Conservation (phyloP, 30 jellyfish, hydroid and myxozoan species). For the Hydractinia symbiolongicarpus region DNA sequence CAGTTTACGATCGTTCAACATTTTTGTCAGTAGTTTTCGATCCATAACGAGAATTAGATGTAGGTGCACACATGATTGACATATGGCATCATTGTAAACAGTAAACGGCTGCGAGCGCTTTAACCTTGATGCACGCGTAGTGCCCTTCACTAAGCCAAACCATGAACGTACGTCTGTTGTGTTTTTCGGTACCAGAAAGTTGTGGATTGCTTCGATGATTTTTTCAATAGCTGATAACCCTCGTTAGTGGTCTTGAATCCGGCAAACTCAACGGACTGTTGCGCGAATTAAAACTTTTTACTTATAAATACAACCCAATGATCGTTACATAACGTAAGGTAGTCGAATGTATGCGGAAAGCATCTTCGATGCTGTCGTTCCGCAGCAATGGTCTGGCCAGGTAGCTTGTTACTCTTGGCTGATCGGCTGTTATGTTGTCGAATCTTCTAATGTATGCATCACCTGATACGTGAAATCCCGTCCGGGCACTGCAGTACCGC, state of each 20-base stretch:
- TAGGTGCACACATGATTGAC: constrained; percentile 18
- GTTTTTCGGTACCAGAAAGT: constrained; percentile 15
- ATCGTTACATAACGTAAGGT: constrained; percentile 16
- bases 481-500: constrained; percentile 45
- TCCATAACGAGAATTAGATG: neutral
- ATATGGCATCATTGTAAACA: constrained; percentile 18
- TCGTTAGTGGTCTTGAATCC: constrained; percentile 41
- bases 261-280: constrained; percentile 40
- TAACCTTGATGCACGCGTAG: constrained; percentile 56
- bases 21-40: constrained; percentile 41
- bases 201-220: neutral
- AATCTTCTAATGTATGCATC: constrained; percentile 44
- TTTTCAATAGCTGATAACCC: constrained; percentile 22
- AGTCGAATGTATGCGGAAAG: constrained; percentile 40
- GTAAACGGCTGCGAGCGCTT: constrained; percentile 46
- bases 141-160: constrained; percentile 50
- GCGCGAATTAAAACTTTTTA: constrained; percentile 25
- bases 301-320: constrained; percentile 34
- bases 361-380: constrained; percentile 25
- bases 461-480: constrained; percentile 58
- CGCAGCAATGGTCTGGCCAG: constrained; percentile 27
- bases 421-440: constrained; percentile 21
- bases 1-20: constrained; percentile 35
- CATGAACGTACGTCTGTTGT: constrained; percentile 45
- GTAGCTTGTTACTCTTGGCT: constrained; percentile 16